These are phyloP conservation scores for Tetramorium simillimum DNA, from an alignment of 1,140 invertebrate genomes.

Conservation along the genomic window DNA sequence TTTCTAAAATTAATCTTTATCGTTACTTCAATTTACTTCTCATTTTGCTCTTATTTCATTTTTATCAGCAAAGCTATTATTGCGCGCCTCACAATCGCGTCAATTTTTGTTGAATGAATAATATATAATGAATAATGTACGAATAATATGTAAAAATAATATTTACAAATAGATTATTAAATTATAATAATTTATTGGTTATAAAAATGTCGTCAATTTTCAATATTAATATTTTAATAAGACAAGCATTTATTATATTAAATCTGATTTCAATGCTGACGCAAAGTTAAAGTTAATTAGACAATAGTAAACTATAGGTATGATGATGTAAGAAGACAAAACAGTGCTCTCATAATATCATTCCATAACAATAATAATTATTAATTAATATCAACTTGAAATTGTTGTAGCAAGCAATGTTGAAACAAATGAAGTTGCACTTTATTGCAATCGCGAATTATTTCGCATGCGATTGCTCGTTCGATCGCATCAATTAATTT, in stretches of 20 bases:
- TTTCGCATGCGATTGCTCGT: slow-evolving; percentile 17
- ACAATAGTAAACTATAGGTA: background rate
- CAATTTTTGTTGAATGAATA: background rate
- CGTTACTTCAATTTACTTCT: background rate
- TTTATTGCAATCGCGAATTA: slow-evolving; percentile 38
- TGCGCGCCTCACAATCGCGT: background rate
- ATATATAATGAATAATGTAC: too few relatives aligned
- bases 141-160: background rate
- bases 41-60: background rate
- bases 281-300: background rate
- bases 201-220: background rate
- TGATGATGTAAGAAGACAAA: slow-evolving; percentile 17
- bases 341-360: background rate
- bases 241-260: background rate
- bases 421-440: slow-evolving; percentile 6
- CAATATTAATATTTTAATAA: background rate
- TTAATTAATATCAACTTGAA: slow-evolving; percentile 35
- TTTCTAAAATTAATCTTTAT: background rate
- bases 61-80: background rate
- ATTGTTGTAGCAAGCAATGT: background rate
- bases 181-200: background rate
- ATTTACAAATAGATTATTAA: background rate
- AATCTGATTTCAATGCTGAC: background rate
- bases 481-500: slow-evolving; percentile 55
- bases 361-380: background rate